phyloP scores from a whole-genome alignment of 2,888 invertebrate species.

The Serrognathus titanus region DNA sequence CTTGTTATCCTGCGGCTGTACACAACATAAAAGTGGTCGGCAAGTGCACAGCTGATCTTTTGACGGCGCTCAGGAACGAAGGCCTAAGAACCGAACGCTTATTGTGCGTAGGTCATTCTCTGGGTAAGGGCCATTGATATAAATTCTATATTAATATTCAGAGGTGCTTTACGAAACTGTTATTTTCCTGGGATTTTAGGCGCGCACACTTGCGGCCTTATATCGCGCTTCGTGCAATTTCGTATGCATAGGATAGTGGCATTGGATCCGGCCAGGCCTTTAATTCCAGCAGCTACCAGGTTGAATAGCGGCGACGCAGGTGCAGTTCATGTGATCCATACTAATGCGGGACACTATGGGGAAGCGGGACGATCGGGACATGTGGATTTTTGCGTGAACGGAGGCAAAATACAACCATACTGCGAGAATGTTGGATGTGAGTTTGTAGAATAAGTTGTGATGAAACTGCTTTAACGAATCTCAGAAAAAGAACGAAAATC shows the following conservation, averaged over 20 bases:
- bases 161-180: neutral
- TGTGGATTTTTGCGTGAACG: slow-evolving; percentile 78
- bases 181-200: slow-evolving; percentile 44
- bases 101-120: slow-evolving; percentile 74
- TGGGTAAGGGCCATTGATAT: slow-evolving; percentile 32
- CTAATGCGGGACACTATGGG: slow-evolving; percentile 77
- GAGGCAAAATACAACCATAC: slow-evolving; percentile 72
- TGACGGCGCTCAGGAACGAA: slow-evolving; percentile 61
- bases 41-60: slow-evolving; percentile 63
- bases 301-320: slow-evolving; percentile 71
- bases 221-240: slow-evolving; percentile 69
- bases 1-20: slow-evolving; percentile 67
- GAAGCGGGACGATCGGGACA: slow-evolving; percentile 71
- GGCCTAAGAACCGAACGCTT: slow-evolving; percentile 64
- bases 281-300: slow-evolving; percentile 63
- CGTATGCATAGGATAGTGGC: slow-evolving; percentile 69
- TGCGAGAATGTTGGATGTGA: slow-evolving; percentile 69
- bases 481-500: too few species aligned
- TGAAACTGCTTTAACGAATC: too few species aligned
- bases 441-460: slow-evolving; percentile 28
- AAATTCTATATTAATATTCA: too few species aligned
- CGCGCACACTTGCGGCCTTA: slow-evolving; percentile 73
- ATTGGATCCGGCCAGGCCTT: slow-evolving; percentile 72
- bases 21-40: slow-evolving; percentile 71
- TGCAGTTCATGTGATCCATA: slow-evolving; percentile 75